A percentile compares a stretch with the other conserved stretches of the same genome.
Conservation (phyloP, 1,140 invertebrate species). For the Drosophila ananassae region DNA sequence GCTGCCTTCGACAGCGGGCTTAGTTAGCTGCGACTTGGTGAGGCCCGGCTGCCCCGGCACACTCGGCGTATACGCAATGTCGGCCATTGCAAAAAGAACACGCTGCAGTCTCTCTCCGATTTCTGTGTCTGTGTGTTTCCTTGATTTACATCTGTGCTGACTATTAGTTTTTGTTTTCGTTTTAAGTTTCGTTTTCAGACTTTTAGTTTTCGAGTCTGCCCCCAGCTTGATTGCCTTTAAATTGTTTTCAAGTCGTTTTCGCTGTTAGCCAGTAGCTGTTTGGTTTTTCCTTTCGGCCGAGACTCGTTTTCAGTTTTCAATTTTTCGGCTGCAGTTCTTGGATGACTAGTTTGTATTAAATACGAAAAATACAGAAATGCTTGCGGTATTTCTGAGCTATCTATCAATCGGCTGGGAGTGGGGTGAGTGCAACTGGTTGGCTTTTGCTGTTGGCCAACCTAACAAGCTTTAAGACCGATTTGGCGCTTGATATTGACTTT, state of each 20-base stretch:
- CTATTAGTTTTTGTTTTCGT: slow-evolving; percentile 25
- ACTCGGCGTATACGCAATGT: slow-evolving; percentile 77
- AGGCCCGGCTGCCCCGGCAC: slow-evolving; percentile 22
- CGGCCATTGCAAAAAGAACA: slow-evolving; percentile 64
- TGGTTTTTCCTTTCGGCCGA: slow-evolving; percentile 62
- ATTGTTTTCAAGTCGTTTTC: slow-evolving; percentile 17
- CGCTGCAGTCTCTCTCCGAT: slow-evolving; percentile 22
- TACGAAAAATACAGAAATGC: slow-evolving; percentile 4
- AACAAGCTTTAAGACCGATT: slow-evolving; percentile 52
- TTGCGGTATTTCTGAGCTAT: slow-evolving; percentile 51
- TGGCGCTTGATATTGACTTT: slow-evolving; percentile 79
- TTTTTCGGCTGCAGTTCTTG: slow-evolving; percentile 66
- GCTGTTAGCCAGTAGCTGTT: slow-evolving; percentile 16
- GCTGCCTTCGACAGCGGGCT: slow-evolving; percentile 46
- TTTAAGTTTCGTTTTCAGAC: slow-evolving; percentile 15
- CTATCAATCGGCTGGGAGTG: slow-evolving; percentile 21
- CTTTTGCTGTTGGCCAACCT: slow-evolving; percentile 50
- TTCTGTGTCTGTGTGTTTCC: slow-evolving; percentile 58
- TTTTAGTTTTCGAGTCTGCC: slow-evolving; percentile 60
- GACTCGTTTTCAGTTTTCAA: slow-evolving; percentile 66
- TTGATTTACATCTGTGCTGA: slow-evolving; percentile 71
- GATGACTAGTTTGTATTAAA: slow-evolving; percentile 68
- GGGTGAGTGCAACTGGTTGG: slow-evolving; percentile 42
- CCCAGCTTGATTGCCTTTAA: slow-evolving; percentile 45
- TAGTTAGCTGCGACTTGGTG: slow-evolving; percentile 9